phyloP scores from a whole-genome alignment of 2,113 vertebrate species.

The Mormoops blainvillei region DNA sequence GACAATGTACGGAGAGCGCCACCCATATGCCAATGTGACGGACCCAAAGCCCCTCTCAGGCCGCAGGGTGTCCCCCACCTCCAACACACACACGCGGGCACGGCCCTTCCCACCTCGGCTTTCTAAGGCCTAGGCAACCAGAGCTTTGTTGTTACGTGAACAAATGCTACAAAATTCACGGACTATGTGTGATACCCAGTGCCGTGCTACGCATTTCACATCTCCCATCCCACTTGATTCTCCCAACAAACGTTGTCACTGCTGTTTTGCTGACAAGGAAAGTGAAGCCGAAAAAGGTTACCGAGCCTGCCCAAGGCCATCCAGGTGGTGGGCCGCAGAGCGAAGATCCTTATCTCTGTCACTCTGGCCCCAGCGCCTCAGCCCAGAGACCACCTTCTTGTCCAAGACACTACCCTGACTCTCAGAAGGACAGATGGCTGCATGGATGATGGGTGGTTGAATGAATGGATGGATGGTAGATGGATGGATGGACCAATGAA shows the following conservation, averaged over 20 bases:
- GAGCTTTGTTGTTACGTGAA: accelerated
- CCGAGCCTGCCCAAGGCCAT: background rate
- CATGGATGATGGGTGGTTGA: background rate
- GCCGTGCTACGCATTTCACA: accelerated
- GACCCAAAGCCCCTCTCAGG: background rate
- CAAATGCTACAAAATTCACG: accelerated
- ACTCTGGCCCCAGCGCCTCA: accelerated
- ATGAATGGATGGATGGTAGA: background rate
- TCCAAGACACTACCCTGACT: background rate
- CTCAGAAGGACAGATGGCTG: background rate
- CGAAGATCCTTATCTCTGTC: background rate
- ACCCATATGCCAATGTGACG: accelerated
- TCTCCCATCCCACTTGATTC: accelerated
- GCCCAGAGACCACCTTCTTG: background rate
- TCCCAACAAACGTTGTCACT: accelerated
- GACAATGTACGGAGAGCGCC: accelerated
- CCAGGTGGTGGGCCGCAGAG: background rate
- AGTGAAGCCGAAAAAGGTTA: background rate
- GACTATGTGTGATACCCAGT: accelerated
- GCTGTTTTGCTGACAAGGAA: background rate
- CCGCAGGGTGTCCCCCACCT: accelerated
- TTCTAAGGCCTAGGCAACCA: background rate
- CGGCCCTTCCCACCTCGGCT: background rate
- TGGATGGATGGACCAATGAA: background rate
- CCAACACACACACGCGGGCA: background rate